Evolutionary conservation across 2,113 vertebrate species (phyloP), one percentile per base, ranked within the genome.

Genomic region (Ctenodactylus gundi): DNA sequence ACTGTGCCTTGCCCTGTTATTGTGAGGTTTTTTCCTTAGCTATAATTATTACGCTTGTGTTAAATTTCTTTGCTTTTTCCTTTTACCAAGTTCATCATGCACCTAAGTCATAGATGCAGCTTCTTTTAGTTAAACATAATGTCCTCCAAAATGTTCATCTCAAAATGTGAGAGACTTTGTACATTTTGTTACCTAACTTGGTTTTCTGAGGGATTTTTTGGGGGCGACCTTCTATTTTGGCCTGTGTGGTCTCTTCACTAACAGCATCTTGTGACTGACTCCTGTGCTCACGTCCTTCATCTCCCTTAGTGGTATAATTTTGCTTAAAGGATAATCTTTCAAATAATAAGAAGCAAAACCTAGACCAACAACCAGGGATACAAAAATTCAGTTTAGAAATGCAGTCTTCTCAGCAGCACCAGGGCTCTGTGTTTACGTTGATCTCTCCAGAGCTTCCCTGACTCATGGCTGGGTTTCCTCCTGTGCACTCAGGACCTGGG

Each of bases 291-390:
- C 3, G 31, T 49, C 41, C 31, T 84, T 39, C 1, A 34, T 76
- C 57, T 89, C 88, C 80, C 75, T 57, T 57, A 58, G 17, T 73
- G 49, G 7, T 49, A 34, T 75, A 39, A 75, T 77, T 88, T 93
- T 94, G 60, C 46, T 83, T 82, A 64, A 93, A 93, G 64, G 27
- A 57, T 58, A 64, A 14, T 67, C 34, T 31, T 81, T 92, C 53
- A 57, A 41, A 49, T 65, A 85, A 81, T 55, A 87, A 80, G 76
- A 88, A 39, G 17, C 57, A n/a, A 64, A n/a, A 46, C 36, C 72
- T 25, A 67, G n/a, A 80, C 70, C 84, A 27, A 62, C 27, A 80
- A 87, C n/a, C 46, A 49, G 20, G n/a, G 64, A 55, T 34, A 81
- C 23, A 46, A 23, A 36, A 17, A 8, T 44, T 72, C 44, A 46